These are phyloP conservation scores for Hedychridium roseum DNA, from an alignment of 2,888 invertebrate species.

Conservation along the genomic window DNA sequence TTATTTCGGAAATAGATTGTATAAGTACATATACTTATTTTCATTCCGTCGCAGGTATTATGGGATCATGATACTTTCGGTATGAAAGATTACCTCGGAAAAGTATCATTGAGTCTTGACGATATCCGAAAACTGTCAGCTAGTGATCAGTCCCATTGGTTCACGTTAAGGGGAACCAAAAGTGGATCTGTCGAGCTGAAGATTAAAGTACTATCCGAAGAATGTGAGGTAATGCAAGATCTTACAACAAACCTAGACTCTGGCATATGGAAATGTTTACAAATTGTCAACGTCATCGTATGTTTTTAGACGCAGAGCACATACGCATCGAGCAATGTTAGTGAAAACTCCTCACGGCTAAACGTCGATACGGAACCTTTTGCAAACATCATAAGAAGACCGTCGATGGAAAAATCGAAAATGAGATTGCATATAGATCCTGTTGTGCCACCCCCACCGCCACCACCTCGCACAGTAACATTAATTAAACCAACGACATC, in stretches of 20 bases:
- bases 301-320: constrained; percentile 49
- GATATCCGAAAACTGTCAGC: constrained; percentile 64
- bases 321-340: constrained; percentile 51
- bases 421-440: constrained; percentile 52
- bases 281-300: no score
- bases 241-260: background rate
- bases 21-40: no score
- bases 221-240: constrained; percentile 46
- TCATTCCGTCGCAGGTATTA: constrained; percentile 56
- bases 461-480: constrained; percentile 58
- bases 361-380: constrained; percentile 32
- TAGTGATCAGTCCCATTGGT: constrained; percentile 64
- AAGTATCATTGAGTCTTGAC: constrained; percentile 63
- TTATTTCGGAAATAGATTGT: no score
- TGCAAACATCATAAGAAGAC: constrained; percentile 46
- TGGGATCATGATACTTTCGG: constrained; percentile 68
- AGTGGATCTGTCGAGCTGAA: constrained; percentile 65
- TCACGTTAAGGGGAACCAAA: constrained; percentile 62
- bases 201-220: constrained; percentile 60
- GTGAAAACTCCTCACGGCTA: constrained; percentile 45
- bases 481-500: constrained; percentile 47
- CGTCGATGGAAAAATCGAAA: constrained; percentile 55
- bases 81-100: constrained; percentile 67
- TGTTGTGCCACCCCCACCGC: constrained; percentile 53
- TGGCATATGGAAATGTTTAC: background rate